phyloP scores from a whole-genome alignment of 1,140 invertebrate genomes.

The Psix sp. region DNA sequence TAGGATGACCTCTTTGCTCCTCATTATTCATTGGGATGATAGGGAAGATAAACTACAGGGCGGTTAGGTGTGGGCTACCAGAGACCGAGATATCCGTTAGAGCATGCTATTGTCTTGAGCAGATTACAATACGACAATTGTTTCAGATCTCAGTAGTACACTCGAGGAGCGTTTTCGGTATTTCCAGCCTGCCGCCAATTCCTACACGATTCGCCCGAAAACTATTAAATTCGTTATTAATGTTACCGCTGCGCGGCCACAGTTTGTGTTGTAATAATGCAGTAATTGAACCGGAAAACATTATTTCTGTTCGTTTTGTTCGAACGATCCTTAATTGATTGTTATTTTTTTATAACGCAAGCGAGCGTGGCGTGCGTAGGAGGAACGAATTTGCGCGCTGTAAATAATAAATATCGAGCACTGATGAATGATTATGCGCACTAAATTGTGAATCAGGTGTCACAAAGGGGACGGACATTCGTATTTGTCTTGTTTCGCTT shows the following conservation, averaged over 20 bases:
- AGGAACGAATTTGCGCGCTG: no score
- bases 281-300: slow-evolving; percentile 65
- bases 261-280: slow-evolving; percentile 60
- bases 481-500: slow-evolving; percentile 6
- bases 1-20: slow-evolving; percentile 62
- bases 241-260: slow-evolving; percentile 50
- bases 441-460: background rate
- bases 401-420: slow-evolving; percentile 1
- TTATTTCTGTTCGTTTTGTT: slow-evolving; percentile 49
- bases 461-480: slow-evolving; percentile 2
- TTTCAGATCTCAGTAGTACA: slow-evolving; percentile 67
- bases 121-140: slow-evolving; percentile 73
- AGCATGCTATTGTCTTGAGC: slow-evolving; percentile 66
- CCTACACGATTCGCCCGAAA: slow-evolving; percentile 60
- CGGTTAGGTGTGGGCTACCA: slow-evolving; percentile 52
- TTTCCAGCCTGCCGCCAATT: slow-evolving; percentile 53
- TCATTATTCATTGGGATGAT: slow-evolving; percentile 69
- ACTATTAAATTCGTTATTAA: slow-evolving; percentile 74
- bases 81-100: slow-evolving; percentile 67
- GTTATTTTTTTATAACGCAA: no score
- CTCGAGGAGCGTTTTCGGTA: slow-evolving; percentile 60
- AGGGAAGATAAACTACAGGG: slow-evolving; percentile 63
- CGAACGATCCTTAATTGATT: no score
- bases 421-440: no score
- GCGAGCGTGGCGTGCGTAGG: no score